Conservation (phyloP, 1,140 invertebrate species). For the Drosophila bipectinata region DNA sequence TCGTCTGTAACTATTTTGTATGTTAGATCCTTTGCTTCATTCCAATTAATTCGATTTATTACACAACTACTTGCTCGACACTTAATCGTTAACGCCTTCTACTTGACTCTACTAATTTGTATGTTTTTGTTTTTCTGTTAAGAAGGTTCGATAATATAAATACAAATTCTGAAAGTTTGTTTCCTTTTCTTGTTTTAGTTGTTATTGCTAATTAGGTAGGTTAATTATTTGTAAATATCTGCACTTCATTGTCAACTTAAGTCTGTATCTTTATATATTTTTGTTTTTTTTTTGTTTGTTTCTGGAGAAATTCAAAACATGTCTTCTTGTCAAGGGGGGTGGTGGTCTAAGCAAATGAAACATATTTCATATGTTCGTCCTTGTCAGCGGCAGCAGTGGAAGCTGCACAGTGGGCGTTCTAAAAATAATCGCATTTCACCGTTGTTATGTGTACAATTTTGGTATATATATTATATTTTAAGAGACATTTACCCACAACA, state of each 20-base stretch:
- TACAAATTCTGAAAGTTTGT: slow-evolving; percentile 79
- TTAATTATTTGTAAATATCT: slow-evolving; percentile 69
- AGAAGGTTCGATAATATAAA: slow-evolving; percentile 62
- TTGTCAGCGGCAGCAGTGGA: slow-evolving; percentile 52
- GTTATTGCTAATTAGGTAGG: slow-evolving; percentile 76
- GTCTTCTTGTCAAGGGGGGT: slow-evolving; percentile 9
- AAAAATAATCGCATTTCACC: slow-evolving; percentile 57
- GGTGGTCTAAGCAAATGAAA: slow-evolving; percentile 37
- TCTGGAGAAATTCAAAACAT: slow-evolving; percentile 11
- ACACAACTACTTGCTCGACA: slow-evolving; percentile 57
- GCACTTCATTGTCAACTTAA: slow-evolving; percentile 52
- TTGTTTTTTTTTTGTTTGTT: slow-evolving; percentile 5
- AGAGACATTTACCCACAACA: slow-evolving; percentile 52
- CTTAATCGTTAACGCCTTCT: slow-evolving; percentile 70
- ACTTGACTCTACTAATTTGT: slow-evolving; percentile 72
- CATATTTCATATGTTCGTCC: slow-evolving; percentile 72
- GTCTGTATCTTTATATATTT: background rate
- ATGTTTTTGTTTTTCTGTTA: slow-evolving; percentile 60
- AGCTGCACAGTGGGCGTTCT: slow-evolving; percentile 41
- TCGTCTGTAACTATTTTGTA: slow-evolving; percentile 37
- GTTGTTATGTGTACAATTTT: slow-evolving; percentile 55
- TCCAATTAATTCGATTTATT: slow-evolving; percentile 55
- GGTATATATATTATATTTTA: slow-evolving; percentile 54
- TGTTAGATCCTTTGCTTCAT: slow-evolving; percentile 46
- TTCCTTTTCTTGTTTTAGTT: slow-evolving; percentile 37